Base-by-base conservation (phyloP, 2,113 vertebrate genomes). In the Pterocles burchelli region DNA sequence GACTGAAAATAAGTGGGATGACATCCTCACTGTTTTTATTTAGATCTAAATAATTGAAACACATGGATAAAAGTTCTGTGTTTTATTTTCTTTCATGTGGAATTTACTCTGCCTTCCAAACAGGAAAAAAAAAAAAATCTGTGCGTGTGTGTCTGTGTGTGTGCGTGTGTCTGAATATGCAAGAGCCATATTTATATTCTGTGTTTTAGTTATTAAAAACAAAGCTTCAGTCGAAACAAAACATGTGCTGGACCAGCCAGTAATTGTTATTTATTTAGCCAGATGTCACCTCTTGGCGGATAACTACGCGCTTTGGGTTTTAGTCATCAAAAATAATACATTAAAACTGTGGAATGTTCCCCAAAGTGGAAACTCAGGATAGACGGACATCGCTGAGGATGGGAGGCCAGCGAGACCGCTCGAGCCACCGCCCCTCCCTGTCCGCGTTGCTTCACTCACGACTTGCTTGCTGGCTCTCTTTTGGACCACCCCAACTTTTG, bases 211-310 rank as follows among this genome's bases (percentile, higher is more conserved):
- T 75, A 88, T 88, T 67, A 67, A 91, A 91, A 95, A 85, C 91
- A 91, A 93, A 88, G 84, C 41, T 67, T 48, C 84, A 46, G 67
- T 62, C 36, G 4, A 93, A 93, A 93, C 58, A 93, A 90, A 90
- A 76, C 94, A 93, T 93, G 79, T 67, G 88, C 59, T 76, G 88
- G 58, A 41, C 68, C 78, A 67, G 79, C 62, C 62, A 88, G 54
- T 38, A 49, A 88, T 85, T 88, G 84, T 90, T 95, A 88, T 93
- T 95, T 93, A 46, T 72, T 81, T 49, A 93, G 74, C 88, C 94
- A 93, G 91, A 95, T 95, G 91, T 95, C 94, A 88, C 91, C 88
- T 91, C 91, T 61, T 91, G 88, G 94, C 28, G 5, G 80, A 61
- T 54, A 26, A 19, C 70, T 51, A 15, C 34, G 68, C 1, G 3